These are phyloP conservation scores for Achroia grisella DNA, from an alignment of 1,140 invertebrate genomes.

Conservation along the genomic window DNA sequence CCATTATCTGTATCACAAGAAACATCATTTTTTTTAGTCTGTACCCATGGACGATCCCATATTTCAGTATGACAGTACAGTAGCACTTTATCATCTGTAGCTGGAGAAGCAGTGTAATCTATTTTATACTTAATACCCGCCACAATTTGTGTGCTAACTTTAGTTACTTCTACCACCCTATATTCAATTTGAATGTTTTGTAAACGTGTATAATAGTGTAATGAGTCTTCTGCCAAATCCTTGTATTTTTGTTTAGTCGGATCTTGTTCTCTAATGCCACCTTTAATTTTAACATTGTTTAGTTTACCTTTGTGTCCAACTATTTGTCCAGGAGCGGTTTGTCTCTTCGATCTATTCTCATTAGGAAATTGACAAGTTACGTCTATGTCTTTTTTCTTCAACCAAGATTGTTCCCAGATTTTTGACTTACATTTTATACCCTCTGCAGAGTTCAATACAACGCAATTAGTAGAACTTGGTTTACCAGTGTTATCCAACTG, in stretches of 20 bases:
- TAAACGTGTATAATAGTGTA: constrained; percentile 26
- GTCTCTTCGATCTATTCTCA: no score
- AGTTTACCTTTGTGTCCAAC: not conserved
- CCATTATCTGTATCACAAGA: constrained; percentile 15
- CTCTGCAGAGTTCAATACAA: not conserved
- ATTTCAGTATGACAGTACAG: constrained; percentile 35
- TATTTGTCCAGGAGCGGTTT: not conserved
- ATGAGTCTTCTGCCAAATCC: constrained; percentile 35
- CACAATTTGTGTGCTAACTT: constrained; percentile 28
- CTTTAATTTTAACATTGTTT: not conserved
- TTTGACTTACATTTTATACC: constrained; percentile 3
- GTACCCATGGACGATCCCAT: constrained; percentile 33
- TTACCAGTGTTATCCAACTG: no score
- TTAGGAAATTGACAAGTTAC: not conserved
- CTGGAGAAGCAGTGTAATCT: constrained; percentile 26
- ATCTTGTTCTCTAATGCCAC: constrained; percentile 19
- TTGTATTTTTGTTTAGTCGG: constrained; percentile 28
- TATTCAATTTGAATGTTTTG: constrained; percentile 21
- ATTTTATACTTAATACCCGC: constrained; percentile 34
- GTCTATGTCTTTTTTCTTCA: not conserved
- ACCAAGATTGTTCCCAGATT: constrained; percentile 11
- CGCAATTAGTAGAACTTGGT: no score
- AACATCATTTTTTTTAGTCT: constrained; percentile 25
- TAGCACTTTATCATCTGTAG: constrained; percentile 10
- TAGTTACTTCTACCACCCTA: constrained; percentile 36